phyloP scores from a whole-genome alignment of 2,888 invertebrate genomes.

The Byasa hedistus region DNA sequence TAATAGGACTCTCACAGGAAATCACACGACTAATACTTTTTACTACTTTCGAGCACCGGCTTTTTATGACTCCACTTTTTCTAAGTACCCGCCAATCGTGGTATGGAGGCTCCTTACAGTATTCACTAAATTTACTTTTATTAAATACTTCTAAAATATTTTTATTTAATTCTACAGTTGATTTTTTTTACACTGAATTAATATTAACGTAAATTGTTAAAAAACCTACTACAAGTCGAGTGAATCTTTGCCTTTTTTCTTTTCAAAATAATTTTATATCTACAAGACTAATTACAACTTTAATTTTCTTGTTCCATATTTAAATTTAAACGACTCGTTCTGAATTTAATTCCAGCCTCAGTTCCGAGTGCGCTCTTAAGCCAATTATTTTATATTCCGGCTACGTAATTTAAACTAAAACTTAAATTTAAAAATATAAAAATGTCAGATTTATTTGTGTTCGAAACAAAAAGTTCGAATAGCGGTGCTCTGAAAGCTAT shows the following conservation, averaged over 20 bases:
- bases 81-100: too few relatives aligned
- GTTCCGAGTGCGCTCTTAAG: constrained; percentile 14
- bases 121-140: too few relatives aligned
- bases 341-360: constrained; percentile 1
- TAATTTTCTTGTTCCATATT: not conserved
- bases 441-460: constrained; percentile 5
- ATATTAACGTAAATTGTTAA: too few relatives aligned
- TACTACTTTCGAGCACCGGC: too few relatives aligned
- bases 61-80: too few relatives aligned
- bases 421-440: not conserved
- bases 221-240: not conserved
- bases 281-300: not conserved
- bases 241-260: not conserved
- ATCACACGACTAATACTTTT: too few relatives aligned
- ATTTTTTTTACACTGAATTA: too few relatives aligned
- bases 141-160: too few relatives aligned
- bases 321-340: constrained; percentile 11
- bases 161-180: too few relatives aligned
- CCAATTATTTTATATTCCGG: constrained; percentile 18
- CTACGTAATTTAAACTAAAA: constrained; percentile 1
- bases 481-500: not conserved
- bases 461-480: constrained; percentile 1
- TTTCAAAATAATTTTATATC: not conserved
- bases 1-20: too few relatives aligned
- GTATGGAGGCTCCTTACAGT: too few relatives aligned